Evolutionary conservation across 2,113 vertebrate genomes (phyloP), one percentile per base, ranked within the genome.

Genomic region (Sminthopsis crassicaudata): DNA sequence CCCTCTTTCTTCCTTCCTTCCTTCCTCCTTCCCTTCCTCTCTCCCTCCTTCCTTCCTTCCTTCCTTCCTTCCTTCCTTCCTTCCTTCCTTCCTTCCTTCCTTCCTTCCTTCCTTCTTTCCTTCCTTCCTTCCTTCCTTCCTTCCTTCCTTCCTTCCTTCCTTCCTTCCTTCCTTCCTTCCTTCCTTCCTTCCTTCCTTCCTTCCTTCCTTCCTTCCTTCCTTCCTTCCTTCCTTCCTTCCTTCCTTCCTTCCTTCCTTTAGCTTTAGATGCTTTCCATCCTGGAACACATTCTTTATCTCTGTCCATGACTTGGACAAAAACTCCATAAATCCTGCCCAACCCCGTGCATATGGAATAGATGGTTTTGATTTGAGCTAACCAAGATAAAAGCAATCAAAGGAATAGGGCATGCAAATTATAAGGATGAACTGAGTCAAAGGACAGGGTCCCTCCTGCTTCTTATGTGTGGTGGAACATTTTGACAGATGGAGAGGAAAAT

Each of bases 401-500:
- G 94, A 67, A 8, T 0, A 52, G 55, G 90, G 36, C 48, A 67
- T 50, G n/a, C 52, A 88, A 67, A 50, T 0, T 25, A 50, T 0
- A 52, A 94, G 91, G 90, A 91, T 88, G 53, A 42, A 76, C 27
- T 0, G 23, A 2, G 9, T 27, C 51, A 12, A 36, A 50, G 51
- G 46, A n/a, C 57, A 24, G 1, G 50, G 52, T 55, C 55, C 30
- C 88, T 88, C 6, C 0, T 0, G 51, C 60, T 76, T 52, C 12
- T 8, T 25, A 42, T 53, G 23, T 55, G 23, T 46, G 16, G 42
- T 52, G 93, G 30, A 93, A 91, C 36, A 25, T 48, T 90, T 50
- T 91, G 90, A 94, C 91, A 92, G 88, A 94, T 30, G 76, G 54
- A 50, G 30, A 91, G 67, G 53, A 91, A 93, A 94, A 91, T 92